phyloP scores from a whole-genome alignment of 2,888 invertebrate species.

The Cephus sareptanus region DNA sequence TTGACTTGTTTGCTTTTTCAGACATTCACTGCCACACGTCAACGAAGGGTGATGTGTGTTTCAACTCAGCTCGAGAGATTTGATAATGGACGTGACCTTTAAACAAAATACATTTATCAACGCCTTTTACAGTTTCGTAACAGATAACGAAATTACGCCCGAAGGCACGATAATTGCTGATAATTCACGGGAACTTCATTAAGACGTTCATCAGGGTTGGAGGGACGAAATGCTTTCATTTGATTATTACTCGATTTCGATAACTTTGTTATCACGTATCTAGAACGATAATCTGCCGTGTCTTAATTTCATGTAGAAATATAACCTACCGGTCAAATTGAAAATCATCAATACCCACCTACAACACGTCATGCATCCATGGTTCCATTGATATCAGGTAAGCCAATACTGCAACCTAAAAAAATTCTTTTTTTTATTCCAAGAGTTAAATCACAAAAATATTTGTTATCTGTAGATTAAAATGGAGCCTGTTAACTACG shows the following conservation, averaged over 20 bases:
- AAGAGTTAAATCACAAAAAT: no score
- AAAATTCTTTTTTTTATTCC: no score
- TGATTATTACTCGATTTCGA: slow-evolving; percentile 64
- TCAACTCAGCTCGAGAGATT: background rate
- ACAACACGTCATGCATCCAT: background rate
- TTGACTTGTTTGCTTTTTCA: background rate
- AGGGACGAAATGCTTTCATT: slow-evolving; percentile 62
- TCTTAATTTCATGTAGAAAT: background rate
- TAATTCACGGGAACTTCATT: slow-evolving; percentile 64
- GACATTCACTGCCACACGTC: background rate
- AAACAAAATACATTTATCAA: slow-evolving; percentile 57
- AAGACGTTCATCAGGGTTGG: slow-evolving; percentile 63
- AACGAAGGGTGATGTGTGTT: background rate
- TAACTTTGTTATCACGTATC: slow-evolving; percentile 51
- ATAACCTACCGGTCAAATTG: background rate
- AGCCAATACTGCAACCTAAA: no score
- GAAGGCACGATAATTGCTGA: slow-evolving; percentile 66
- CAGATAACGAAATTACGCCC: slow-evolving; percentile 59
- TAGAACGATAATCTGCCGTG: background rate
- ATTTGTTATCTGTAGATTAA: no score
- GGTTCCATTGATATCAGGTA: no score
- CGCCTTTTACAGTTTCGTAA: slow-evolving; percentile 57
- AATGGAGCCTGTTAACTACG: background rate
- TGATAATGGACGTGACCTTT: slow-evolving; percentile 35
- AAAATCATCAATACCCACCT: background rate